phyloP scores from a whole-genome alignment of 2,888 invertebrate species.

The Horisme vitalbata region DNA sequence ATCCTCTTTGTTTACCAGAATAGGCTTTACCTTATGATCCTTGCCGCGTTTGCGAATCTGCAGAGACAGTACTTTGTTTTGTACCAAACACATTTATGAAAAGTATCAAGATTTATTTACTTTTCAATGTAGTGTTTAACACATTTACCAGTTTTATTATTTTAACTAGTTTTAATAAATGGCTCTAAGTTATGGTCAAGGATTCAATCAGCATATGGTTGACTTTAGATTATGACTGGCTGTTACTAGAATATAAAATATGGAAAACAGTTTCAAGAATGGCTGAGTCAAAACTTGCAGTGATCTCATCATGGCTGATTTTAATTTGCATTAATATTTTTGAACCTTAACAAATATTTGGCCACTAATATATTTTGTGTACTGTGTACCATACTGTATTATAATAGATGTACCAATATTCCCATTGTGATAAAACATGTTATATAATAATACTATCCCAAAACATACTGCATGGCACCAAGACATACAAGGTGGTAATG shows the following conservation, averaged over 20 bases:
- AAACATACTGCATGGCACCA: slow-evolving; percentile 1
- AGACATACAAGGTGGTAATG: neutral
- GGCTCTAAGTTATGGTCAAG: too few species aligned
- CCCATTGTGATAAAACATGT: neutral
- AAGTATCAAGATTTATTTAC: neutral
- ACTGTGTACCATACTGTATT: neutral
- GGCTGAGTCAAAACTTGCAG: slow-evolving; percentile 2
- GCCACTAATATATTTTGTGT: neutral
- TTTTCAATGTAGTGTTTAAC: too few species aligned
- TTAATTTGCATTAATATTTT: neutral
- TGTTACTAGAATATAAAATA: neutral
- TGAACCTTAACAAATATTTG: neutral
- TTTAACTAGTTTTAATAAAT: too few species aligned
- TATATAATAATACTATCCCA: neutral
- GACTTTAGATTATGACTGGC: neutral
- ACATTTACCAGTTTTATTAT: too few species aligned
- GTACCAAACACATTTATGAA: slow-evolving; percentile 1
- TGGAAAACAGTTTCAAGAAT: neutral
- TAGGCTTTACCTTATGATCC: slow-evolving; percentile 88
- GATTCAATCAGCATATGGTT: too few species aligned
- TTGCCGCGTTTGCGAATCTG: slow-evolving; percentile 87
- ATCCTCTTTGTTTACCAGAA: slow-evolving; percentile 89
- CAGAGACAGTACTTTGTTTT: slow-evolving; percentile 43
- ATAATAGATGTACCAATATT: neutral
- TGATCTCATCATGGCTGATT: neutral